A percentile compares a stretch with the other conserved stretches of the same genome.
phyloP scores from a whole-genome alignment of 2,888 invertebrate species.

The Drosophila pegasa region DNA sequence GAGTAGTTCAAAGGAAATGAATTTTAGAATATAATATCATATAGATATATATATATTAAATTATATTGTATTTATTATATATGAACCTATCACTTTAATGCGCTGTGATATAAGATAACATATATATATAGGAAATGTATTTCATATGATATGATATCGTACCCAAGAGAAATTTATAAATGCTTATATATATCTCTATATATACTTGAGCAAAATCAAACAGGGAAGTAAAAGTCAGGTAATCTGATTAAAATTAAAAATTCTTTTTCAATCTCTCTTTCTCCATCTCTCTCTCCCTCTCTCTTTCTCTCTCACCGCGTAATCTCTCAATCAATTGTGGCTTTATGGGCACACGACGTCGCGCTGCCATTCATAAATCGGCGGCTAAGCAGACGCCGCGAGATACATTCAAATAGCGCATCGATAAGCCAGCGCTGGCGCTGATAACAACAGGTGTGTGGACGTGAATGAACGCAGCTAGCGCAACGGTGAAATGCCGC shows the following conservation, averaged over 20 bases:
- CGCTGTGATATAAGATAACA: neutral
- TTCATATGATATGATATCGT: neutral
- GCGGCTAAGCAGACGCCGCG: constrained; percentile 8
- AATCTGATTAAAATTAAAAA: constrained; percentile 4
- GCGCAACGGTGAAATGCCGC: constrained; percentile 1
- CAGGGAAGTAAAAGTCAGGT: constrained; percentile 5
- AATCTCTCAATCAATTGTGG: constrained; percentile 9
- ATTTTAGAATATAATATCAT: neutral
- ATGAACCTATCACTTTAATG: neutral
- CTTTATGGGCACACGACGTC: constrained; percentile 53
- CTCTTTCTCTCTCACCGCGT: neutral
- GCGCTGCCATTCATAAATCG: constrained; percentile 64
- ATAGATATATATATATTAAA: neutral
- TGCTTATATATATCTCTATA: neutral
- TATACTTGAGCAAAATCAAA: constrained; percentile 16
- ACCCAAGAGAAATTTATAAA: neutral
- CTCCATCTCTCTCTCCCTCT: neutral
- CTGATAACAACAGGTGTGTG: constrained; percentile 52
- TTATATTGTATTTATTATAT: no score
- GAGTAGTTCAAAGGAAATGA: neutral
- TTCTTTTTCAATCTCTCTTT: constrained; percentile 4
- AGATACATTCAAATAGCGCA: constrained; percentile 50
- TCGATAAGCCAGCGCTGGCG: constrained; percentile 33
- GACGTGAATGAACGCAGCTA: constrained; percentile 77
- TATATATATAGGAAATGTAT: neutral